These are phyloP conservation scores for Heterohyrax brucei DNA, from an alignment of 2,797 vertebrate genomes.

Conservation along the genomic window DNA sequence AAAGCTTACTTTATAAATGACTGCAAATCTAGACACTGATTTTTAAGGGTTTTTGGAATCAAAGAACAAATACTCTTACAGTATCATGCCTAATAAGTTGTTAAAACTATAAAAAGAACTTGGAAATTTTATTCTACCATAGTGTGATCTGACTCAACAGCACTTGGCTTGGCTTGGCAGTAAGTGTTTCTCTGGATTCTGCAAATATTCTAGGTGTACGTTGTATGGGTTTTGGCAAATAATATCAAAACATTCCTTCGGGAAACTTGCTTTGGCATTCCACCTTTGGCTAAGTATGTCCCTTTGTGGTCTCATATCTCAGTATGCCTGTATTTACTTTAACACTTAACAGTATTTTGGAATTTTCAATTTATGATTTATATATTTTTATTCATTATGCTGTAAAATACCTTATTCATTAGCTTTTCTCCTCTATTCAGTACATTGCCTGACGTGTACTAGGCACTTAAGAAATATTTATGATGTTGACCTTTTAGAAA, in stretches of 20 bases:
- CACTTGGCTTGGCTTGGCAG: too few relatives aligned
- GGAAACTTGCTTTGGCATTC: neutral
- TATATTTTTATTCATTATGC: neutral
- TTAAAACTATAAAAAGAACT: neutral
- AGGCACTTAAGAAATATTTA: neutral
- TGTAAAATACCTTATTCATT: neutral
- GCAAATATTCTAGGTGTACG: neutral
- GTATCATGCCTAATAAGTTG: neutral
- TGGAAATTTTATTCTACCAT: neutral
- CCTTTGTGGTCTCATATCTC: neutral
- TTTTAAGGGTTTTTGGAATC: neutral
- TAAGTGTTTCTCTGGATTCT: neutral
- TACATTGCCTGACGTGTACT: neutral
- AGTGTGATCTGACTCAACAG: neutral
- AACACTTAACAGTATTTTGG: neutral
- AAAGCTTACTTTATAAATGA: neutral
- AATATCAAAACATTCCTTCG: neutral
- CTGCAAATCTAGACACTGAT: neutral
- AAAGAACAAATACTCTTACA: neutral
- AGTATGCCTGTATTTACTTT: neutral
- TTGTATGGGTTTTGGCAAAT: constrained; percentile 9
- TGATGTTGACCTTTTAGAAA: neutral
- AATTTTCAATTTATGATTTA: neutral
- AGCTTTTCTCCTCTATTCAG: neutral
- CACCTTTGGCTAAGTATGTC: neutral